These are phyloP conservation scores for Atta texana DNA, from an alignment of 1,140 invertebrate species.

Conservation along the genomic window DNA sequence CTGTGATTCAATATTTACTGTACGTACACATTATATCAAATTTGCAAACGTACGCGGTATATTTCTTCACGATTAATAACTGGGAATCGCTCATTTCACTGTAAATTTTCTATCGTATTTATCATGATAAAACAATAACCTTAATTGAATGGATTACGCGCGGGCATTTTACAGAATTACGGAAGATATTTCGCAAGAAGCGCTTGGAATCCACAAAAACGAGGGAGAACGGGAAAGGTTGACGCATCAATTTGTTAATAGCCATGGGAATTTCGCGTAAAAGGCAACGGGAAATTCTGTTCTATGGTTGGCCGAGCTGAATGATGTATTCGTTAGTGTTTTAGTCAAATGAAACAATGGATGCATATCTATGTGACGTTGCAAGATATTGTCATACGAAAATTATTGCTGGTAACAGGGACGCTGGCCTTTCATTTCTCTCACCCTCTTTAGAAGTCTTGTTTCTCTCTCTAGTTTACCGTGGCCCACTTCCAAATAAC, in stretches of 20 bases:
- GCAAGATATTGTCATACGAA: conserved; percentile 44
- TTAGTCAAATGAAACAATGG: conserved; percentile 47
- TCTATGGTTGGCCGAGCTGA: not conserved
- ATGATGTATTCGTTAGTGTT: not conserved
- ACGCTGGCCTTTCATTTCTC: not conserved
- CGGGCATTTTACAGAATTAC: conserved; percentile 48
- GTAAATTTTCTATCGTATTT: conserved; percentile 45
- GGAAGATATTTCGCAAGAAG: conserved; percentile 35
- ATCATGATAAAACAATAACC: conserved; percentile 59
- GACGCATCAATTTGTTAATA: conserved; percentile 60
- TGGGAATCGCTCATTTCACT: conserved; percentile 11
- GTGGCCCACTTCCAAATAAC: conserved; percentile 69
- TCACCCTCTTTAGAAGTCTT: not conserved
- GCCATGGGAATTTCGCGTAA: conserved; percentile 47
- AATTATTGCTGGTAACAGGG: conserved; percentile 36
- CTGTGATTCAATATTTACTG: conserved; percentile 40
- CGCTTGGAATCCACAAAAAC: conserved; percentile 39
- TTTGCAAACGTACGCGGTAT: conserved; percentile 16
- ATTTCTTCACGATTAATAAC: conserved; percentile 29
- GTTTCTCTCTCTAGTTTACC: conserved; percentile 18
- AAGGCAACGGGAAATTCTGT: conserved; percentile 36
- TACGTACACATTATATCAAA: conserved; percentile 4
- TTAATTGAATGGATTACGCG: conserved; percentile 51
- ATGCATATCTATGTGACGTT: conserved; percentile 36
- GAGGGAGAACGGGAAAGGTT: not conserved